Base-by-base conservation (phyloP, 2,113 vertebrate species). In the Boulengeromyrus knoepffleri region DNA sequence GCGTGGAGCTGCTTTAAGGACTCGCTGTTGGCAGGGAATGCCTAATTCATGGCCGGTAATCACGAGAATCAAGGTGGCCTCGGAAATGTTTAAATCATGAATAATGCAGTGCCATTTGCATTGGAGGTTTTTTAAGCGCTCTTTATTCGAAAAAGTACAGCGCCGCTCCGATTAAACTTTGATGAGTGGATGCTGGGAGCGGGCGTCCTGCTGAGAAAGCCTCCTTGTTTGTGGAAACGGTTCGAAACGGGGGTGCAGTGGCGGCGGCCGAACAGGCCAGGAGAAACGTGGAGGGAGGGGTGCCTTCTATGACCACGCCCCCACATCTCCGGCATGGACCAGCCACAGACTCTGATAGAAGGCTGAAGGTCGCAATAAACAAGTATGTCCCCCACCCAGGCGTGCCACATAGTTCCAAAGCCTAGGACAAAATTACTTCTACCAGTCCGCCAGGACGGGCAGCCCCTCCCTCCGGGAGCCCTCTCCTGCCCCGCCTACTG, bases 21-120 rank as follows among this genome's bases (percentile, higher is more conserved):
- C 98, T 98, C 98, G 97, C 96, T 95, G 94, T 97, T 99, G 97
- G 98, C 98, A 98, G 97, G 97, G 97, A 98, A 99, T 99, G 98
- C 98, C 98, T 99, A 99, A 99, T 99, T 99, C 99, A 99, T 99
- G 98, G 98, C 94, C 95, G 98, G 99, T 99, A 99, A 99, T 99
- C 99, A 99, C 99, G 97, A 95, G 97, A 99, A 99, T 99, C 98
- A 99, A 99, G 99, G 98, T 99, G 98, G 98, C 98, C 98, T 98
- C 97, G 97, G 96, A 99, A 99, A 98, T 99, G 97, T 99, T 99
- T 98, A 99, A 99, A 99, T 99, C 96, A 99, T 99, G 98, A 99
- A 99, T 99, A 99, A 99, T 99, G 98, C 97, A 99, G 96, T 96
- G 97, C 98, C 95, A 99, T 99, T 99, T 99, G 99, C 99, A 99